Evolutionary conservation across 2,113 vertebrate genomes (phyloP).

Genomic region (Podocnemis expansa): DNA sequence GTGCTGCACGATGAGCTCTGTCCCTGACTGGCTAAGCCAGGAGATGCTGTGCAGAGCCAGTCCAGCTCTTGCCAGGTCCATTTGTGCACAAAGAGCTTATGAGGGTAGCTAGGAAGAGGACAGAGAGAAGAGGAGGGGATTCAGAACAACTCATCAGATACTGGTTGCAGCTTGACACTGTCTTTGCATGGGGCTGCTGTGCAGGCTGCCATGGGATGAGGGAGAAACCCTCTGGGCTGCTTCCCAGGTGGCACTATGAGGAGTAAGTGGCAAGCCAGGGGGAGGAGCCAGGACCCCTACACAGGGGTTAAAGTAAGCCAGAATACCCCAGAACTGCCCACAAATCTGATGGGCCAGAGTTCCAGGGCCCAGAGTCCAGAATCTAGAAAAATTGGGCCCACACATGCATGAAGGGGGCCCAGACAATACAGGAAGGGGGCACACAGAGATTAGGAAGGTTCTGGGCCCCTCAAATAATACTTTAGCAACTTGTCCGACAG

Average conservation of each 20-base stretch:
- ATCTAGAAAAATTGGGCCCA: too few relatives aligned
- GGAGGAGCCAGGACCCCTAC: too few relatives aligned
- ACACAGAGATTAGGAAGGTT: too few relatives aligned
- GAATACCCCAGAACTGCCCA: too few relatives aligned
- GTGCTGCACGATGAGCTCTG: background rate
- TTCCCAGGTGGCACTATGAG: background rate
- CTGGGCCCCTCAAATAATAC: too few relatives aligned
- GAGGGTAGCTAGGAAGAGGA: background rate
- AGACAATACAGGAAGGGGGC: too few relatives aligned
- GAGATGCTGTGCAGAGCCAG: background rate
- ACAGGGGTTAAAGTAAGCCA: too few relatives aligned
- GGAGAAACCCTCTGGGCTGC: background rate
- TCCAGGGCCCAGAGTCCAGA: too few relatives aligned
- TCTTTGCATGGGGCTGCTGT: background rate
- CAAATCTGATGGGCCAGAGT: too few relatives aligned
- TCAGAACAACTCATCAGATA: background rate
- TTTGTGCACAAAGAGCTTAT: background rate
- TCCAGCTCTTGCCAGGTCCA: background rate
- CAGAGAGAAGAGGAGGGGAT: background rate
- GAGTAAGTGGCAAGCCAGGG: background rate
- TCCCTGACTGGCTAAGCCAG: background rate
- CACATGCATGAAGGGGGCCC: too few relatives aligned
- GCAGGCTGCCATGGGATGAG: too few relatives aligned
- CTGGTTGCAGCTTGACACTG: background rate
- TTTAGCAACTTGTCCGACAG: background rate